phyloP scores from a whole-genome alignment of 2,797 vertebrate genomes.

The Enteromius unitaeniatus region DNA sequence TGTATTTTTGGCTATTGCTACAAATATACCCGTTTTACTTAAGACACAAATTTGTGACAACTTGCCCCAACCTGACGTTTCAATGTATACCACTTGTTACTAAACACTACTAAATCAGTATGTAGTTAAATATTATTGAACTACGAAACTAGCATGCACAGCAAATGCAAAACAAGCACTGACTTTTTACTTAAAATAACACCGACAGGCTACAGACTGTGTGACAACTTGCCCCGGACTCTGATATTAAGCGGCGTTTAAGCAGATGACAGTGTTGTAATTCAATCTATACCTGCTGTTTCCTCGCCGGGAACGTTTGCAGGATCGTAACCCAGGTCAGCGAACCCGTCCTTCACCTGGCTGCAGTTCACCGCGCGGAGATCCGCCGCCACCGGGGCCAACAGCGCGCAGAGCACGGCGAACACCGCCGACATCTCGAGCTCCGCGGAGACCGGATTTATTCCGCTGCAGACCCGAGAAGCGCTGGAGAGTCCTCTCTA shows the following conservation, averaged over 20 bases:
- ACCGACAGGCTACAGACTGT: neutral
- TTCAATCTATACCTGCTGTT: constrained; percentile 84
- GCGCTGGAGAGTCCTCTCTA: too few species aligned
- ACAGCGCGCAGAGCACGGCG: constrained; percentile 77
- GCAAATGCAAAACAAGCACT: neutral
- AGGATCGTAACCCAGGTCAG: constrained; percentile 87
- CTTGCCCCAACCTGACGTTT: neutral
- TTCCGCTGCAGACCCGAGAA: constrained; percentile 63
- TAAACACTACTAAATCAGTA: neutral
- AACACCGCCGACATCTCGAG: constrained; percentile 73
- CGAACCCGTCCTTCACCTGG: constrained; percentile 86
- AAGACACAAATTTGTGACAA: neutral
- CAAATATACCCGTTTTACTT: neutral
- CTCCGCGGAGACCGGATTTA: constrained; percentile 63
- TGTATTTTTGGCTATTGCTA: neutral
- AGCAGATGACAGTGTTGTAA: neutral
- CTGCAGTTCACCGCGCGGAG: constrained; percentile 86
- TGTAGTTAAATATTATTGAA: neutral
- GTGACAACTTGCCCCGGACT: constrained; percentile 6
- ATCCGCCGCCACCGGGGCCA: constrained; percentile 77
- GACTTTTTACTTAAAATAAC: neutral
- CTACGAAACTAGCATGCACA: neutral
- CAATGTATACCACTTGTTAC: too few species aligned
- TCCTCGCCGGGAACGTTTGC: constrained; percentile 86
- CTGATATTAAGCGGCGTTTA: neutral